Conservation (phyloP, 2,797 vertebrate genomes). For the Psittacula derbiana region DNA sequence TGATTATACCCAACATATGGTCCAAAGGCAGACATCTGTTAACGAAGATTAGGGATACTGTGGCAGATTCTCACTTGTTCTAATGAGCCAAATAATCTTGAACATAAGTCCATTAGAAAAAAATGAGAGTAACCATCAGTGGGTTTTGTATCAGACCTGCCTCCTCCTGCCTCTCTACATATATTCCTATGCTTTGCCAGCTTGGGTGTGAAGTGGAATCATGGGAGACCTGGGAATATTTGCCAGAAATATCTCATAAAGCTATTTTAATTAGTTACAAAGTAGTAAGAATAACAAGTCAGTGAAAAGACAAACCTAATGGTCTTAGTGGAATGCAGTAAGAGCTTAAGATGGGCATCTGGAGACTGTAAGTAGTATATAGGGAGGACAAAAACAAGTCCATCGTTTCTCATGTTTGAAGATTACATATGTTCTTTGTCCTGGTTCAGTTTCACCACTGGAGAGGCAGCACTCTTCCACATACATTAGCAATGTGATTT, state of each 20-base stretch:
- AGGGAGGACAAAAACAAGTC: background rate
- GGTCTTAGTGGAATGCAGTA: background rate
- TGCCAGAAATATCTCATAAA: constrained; percentile 21
- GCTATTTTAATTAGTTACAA: background rate
- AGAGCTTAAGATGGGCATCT: background rate
- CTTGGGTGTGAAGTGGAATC: background rate
- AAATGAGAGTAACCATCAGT: constrained; percentile 13
- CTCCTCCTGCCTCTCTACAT: background rate
- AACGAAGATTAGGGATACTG: constrained; percentile 57
- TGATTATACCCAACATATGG: constrained; percentile 65
- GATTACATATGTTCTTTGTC: background rate
- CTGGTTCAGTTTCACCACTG: background rate
- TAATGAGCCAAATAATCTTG: constrained; percentile 57
- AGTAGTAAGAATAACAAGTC: background rate
- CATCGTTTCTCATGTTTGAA: background rate
- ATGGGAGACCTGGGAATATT: background rate
- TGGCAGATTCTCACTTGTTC: constrained; percentile 35
- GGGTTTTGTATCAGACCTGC: background rate
- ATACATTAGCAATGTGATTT: background rate
- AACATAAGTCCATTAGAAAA: background rate
- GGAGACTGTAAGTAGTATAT: background rate
- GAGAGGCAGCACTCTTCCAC: background rate
- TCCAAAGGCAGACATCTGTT: constrained; percentile 69
- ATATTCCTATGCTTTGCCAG: background rate
- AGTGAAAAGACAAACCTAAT: background rate